A percentile compares a stretch with the other conserved stretches of the same genome.
These are phyloP conservation scores for Noturus placidus DNA, from an alignment of 2,113 vertebrate species.

Conservation along the genomic window DNA sequence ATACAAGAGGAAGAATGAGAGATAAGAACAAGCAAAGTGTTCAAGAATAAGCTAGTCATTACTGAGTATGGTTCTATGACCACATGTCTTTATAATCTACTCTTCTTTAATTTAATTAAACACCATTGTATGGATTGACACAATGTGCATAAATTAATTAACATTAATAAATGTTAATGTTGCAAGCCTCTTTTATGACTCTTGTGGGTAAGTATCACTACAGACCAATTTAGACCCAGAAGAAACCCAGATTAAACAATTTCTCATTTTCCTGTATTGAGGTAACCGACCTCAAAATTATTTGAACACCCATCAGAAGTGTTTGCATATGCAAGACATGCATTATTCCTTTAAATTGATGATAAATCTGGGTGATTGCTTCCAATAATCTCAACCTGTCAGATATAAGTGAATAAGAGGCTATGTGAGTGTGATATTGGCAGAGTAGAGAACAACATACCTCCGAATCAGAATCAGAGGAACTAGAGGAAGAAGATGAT, in stretches of 20 bases:
- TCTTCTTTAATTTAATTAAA: not conserved
- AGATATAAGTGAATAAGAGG: not conserved
- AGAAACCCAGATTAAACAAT: too few relatives aligned
- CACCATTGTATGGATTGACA: too few relatives aligned
- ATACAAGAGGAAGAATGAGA: too few relatives aligned
- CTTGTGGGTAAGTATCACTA: not conserved
- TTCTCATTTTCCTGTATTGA: too few relatives aligned
- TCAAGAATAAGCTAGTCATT: too few relatives aligned
- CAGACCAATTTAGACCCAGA: too few relatives aligned
- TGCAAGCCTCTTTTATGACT: too few relatives aligned
- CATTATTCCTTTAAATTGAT: not conserved
- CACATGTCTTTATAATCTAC: not conserved
- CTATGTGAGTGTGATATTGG: not conserved
- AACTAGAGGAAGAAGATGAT: slow-evolving; percentile 93
- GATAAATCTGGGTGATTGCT: too few relatives aligned
- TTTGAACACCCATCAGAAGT: not conserved
- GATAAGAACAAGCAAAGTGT: too few relatives aligned
- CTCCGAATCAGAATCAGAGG: slow-evolving; percentile 90
- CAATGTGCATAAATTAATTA: too few relatives aligned
- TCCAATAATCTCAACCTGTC: not conserved
- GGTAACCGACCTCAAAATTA: not conserved
- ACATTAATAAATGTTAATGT: not conserved
- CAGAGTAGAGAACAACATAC: slow-evolving; percentile 61
- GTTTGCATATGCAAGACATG: not conserved
- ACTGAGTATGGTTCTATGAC: too few relatives aligned